A percentile compares a stretch with the other conserved stretches of the same genome.
Conservation (phyloP, 2,113 vertebrate genomes). For the Choloepus hoffmanni region DNA sequence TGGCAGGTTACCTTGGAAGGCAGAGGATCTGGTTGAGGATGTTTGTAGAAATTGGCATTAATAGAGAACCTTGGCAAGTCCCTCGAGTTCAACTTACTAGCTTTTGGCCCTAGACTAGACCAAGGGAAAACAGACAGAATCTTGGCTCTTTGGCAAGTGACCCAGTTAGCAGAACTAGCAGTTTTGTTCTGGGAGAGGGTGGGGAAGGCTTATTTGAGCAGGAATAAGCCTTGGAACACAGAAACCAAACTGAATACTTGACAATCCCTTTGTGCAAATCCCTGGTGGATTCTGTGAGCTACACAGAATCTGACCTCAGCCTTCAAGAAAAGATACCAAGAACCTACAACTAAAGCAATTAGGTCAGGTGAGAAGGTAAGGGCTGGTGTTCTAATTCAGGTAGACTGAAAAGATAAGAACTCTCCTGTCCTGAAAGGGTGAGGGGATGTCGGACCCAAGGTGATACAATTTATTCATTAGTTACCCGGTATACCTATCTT, state of each 20-base stretch:
- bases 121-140: conserved; percentile 56
- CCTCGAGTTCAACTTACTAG: conserved; percentile 61
- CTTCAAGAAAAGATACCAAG: not conserved
- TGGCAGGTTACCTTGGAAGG: conserved; percentile 4
- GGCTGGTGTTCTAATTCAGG: not conserved
- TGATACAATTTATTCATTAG: not conserved
- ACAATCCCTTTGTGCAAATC: conserved; percentile 46
- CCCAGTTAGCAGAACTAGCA: conserved; percentile 73
- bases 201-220: conserved; percentile 66
- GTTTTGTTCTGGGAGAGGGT: conserved; percentile 61
- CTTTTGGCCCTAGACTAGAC: conserved; percentile 67
- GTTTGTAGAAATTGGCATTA: conserved; percentile 62
- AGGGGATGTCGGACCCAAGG: not conserved
- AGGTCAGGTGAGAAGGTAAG: not conserved
- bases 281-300: not conserved
- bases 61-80: conserved; percentile 70
- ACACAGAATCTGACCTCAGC: not conserved
- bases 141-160: conserved; percentile 78
- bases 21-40: not conserved
- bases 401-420: not conserved
- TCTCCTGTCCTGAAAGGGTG: not conserved
- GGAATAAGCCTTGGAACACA: conserved; percentile 48
- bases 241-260: conserved; percentile 57
- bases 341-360: conserved; percentile 27
- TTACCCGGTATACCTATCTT: not conserved